Conservation (phyloP, 64 coral and sea anemone species). For the Trachythela sp. region DNA sequence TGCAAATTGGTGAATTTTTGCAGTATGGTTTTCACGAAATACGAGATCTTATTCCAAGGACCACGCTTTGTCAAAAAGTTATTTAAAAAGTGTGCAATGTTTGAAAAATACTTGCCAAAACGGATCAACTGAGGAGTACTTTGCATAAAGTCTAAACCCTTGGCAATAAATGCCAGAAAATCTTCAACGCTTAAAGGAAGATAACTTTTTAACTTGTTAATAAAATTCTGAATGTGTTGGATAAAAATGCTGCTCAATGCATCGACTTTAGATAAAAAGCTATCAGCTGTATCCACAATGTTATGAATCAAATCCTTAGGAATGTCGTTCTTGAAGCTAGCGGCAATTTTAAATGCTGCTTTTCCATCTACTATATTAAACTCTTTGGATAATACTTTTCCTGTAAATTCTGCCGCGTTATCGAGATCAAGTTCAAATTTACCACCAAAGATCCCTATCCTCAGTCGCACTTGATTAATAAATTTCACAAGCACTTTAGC, state of each 20-base stretch:
- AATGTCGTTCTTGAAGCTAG: conserved; percentile 94
- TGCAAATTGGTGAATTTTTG: not conserved
- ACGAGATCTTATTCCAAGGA: not conserved
- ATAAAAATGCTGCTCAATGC: conserved; percentile 67
- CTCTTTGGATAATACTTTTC: conserved; percentile 53
- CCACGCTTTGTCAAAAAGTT: not conserved
- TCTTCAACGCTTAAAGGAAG: conserved; percentile 56
- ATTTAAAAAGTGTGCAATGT: not conserved
- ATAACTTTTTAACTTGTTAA: conserved; percentile 48
- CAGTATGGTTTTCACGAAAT: not conserved
- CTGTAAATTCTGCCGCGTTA: conserved; percentile 58
- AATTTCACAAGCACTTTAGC: conserved; percentile 67
- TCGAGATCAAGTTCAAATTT: conserved; percentile 86
- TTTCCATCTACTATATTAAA: conserved; percentile 79
- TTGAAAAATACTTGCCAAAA: not conserved
- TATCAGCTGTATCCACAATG: conserved; percentile 67
- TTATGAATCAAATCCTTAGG: conserved; percentile 89
- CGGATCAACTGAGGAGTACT: conserved; percentile 45
- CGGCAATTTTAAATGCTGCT: conserved; percentile 83
- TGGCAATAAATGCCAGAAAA: conserved; percentile 63
- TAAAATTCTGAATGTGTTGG: conserved; percentile 59
- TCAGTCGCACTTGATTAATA: conserved; percentile 65
- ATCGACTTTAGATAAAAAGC: conserved; percentile 60
- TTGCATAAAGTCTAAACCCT: conserved; percentile 64
- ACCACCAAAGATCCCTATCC: conserved; percentile 86